These are phyloP conservation scores for Morus bassanus DNA, from an alignment of 2,797 vertebrate species.

Conservation along the genomic window DNA sequence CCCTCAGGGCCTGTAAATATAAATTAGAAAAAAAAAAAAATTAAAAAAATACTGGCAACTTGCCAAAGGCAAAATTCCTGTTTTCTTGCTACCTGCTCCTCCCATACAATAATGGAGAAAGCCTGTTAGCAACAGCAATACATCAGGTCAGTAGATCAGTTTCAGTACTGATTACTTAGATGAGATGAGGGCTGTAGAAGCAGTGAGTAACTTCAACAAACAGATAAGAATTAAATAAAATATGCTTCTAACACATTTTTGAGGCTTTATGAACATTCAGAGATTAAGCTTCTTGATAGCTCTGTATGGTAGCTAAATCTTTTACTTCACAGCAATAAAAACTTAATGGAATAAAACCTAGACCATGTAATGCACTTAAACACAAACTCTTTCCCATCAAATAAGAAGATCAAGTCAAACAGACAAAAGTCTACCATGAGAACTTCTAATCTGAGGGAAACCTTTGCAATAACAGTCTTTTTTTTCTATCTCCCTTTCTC, in stretches of 20 bases:
- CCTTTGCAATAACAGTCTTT: not conserved
- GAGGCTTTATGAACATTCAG: not conserved
- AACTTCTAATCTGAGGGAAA: not conserved
- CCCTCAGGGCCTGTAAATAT: not conserved
- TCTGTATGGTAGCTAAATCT: not conserved
- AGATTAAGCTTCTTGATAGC: not conserved
- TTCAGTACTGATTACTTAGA: not conserved
- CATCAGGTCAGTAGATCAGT: no score
- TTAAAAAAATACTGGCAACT: not conserved
- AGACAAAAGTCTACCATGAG: not conserved
- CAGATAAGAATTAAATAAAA: not conserved
- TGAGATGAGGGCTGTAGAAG: not conserved
- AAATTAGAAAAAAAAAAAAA: not conserved
- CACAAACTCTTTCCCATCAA: not conserved
- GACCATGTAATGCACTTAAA: not conserved
- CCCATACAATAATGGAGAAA: not conserved
- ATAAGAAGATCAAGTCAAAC: not conserved
- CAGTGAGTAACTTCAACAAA: not conserved
- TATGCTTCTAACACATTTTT: not conserved
- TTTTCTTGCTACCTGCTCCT: not conserved
- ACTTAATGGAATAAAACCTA: not conserved
- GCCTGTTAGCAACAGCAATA: not conserved
- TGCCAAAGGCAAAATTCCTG: not conserved
- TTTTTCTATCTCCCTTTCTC: not conserved
- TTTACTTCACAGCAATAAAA: not conserved